A percentile compares a stretch with the other conserved stretches of the same genome.
Evolutionary conservation across 2,113 vertebrate species (phyloP).

Genomic region (Lepidothrix coronata): DNA sequence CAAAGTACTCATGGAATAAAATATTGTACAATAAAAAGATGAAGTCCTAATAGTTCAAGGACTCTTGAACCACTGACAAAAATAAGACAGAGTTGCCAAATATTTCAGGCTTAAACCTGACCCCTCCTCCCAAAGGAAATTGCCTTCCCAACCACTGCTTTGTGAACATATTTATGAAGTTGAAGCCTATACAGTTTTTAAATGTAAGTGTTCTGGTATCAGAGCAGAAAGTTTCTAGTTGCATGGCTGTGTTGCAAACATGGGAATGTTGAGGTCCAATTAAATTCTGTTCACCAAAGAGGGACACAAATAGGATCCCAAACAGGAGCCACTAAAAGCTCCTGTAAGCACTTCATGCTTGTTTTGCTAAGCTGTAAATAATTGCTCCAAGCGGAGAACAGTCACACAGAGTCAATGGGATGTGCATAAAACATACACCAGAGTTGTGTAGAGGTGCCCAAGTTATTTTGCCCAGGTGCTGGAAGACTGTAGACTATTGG

Average conservation of each 20-base stretch:
- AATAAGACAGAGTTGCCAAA: background rate
- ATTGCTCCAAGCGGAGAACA: background rate
- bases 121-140: background rate
- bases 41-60: background rate
- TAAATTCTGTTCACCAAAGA: background rate
- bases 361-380: background rate
- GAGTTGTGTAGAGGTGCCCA: background rate
- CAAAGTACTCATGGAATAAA: background rate
- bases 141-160: background rate
- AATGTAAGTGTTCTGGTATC: background rate
- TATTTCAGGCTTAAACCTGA: background rate
- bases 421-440: background rate
- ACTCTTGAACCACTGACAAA: background rate
- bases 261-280: background rate
- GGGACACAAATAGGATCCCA: background rate
- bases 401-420: background rate
- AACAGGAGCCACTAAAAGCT: background rate
- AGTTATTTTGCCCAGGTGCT: background rate
- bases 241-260: background rate
- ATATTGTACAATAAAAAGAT: background rate
- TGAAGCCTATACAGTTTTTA: background rate
- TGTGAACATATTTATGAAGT: background rate
- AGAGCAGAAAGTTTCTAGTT: background rate
- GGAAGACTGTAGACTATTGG: background rate
- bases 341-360: background rate